Evolutionary conservation across 2,113 vertebrate genomes (phyloP).

Genomic region (Oncorhynchus gorbuscha): DNA sequence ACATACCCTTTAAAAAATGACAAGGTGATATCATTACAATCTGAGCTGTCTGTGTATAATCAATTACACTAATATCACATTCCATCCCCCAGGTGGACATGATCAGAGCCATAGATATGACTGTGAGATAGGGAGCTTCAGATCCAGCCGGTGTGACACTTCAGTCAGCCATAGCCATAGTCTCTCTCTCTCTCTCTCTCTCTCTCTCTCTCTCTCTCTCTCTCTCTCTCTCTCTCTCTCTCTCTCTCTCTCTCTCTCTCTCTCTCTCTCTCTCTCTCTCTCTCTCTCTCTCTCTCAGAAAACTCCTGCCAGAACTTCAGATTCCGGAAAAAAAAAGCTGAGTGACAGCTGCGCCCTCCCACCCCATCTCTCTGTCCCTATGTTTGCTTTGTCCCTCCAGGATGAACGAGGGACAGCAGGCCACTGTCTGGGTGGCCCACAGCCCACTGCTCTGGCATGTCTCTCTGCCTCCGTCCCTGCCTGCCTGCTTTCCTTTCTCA

Average conservation of each 20-base stretch:
- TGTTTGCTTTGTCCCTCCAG: conserved; percentile 65
- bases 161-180: too few species aligned
- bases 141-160: too few species aligned
- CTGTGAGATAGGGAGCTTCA: too few species aligned
- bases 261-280: too few species aligned
- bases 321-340: conserved; percentile 34
- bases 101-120: too few species aligned
- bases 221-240: too few species aligned
- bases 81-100: not conserved
- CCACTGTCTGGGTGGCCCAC: conserved; percentile 74
- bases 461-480: conserved; percentile 24
- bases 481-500: conserved; percentile 48
- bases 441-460: conserved; percentile 36
- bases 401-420: conserved; percentile 64
- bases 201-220: too few species aligned
- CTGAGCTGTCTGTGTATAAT: not conserved
- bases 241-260: too few species aligned
- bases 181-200: not conserved
- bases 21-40: not conserved
- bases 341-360: conserved; percentile 71
- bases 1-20: not conserved
- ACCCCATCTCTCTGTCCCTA: conserved; percentile 18
- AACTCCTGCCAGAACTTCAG: conserved; percentile 47
- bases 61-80: not conserved
- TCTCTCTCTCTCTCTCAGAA: not conserved